phyloP scores from a whole-genome alignment of 2,113 vertebrate genomes.

The Heloderma charlesbogerti region DNA sequence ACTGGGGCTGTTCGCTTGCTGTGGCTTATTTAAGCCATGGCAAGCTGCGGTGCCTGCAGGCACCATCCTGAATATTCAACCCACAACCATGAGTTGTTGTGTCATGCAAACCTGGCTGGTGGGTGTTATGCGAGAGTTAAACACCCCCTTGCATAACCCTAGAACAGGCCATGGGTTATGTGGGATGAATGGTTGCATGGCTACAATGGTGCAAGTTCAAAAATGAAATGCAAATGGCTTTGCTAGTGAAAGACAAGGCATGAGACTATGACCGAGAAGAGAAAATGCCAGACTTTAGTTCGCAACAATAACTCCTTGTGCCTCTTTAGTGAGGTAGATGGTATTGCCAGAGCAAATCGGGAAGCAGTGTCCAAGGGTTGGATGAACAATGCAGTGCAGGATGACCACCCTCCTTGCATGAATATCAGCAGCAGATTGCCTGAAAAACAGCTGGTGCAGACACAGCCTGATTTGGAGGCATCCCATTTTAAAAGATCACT shows the following conservation, averaged over 20 bases:
- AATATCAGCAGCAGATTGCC: not conserved
- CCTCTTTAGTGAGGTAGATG: not conserved
- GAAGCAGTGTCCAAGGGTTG: not conserved
- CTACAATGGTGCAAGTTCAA: constrained; percentile 1
- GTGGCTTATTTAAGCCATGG: not conserved
- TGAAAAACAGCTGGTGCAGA: not conserved
- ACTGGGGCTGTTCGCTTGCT: not conserved
- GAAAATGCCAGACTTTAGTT: not conserved
- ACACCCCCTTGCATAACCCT: no score
- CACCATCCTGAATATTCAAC: no score
- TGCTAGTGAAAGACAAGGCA: not conserved
- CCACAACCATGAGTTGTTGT: no score
- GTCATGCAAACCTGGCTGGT: no score
- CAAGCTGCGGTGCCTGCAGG: no score
- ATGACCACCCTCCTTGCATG: not conserved
- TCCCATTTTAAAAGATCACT: not conserved
- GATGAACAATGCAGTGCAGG: not conserved
- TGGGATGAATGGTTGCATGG: not conserved
- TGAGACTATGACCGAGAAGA: not conserved
- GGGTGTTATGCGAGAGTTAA: no score
- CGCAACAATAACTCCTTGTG: not conserved
- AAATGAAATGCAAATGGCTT: not conserved
- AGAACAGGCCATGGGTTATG: no score
- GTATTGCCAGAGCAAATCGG: not conserved
- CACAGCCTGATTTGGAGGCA: not conserved